Evolutionary conservation across 1,140 invertebrate genomes (phyloP).

Genomic region (Drosophila suzukii): DNA sequence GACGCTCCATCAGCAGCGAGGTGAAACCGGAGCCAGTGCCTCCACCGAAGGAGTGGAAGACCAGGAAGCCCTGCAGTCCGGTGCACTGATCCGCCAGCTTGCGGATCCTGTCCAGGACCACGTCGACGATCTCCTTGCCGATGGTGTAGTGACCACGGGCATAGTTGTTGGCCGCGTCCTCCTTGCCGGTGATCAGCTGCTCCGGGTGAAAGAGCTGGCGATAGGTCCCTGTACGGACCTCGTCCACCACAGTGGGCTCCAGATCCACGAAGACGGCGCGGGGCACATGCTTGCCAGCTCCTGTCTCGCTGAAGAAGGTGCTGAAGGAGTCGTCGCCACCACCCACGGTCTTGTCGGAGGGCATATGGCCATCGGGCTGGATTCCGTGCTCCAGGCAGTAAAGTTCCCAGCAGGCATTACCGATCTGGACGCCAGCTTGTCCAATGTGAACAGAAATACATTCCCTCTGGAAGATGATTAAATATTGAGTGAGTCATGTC

Average conservation of each 20-base stretch:
- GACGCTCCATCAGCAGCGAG: constrained; percentile 93
- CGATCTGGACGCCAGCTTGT: constrained; percentile 91
- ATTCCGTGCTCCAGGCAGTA: constrained; percentile 91
- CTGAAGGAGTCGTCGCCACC: constrained; percentile 92
- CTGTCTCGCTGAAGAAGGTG: constrained; percentile 95
- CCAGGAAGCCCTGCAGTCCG: constrained; percentile 94
- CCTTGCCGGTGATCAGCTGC: constrained; percentile 93
- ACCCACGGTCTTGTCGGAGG: constrained; percentile 89
- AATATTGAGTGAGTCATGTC: neutral
- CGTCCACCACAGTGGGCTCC: constrained; percentile 95
- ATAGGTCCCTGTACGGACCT: constrained; percentile 93
- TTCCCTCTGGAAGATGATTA: constrained; percentile 84
- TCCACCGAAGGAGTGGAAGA: constrained; percentile 95
- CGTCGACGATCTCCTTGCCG: constrained; percentile 94
- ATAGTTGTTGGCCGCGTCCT: constrained; percentile 96
- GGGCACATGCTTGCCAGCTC: constrained; percentile 94
- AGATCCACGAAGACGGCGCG: constrained; percentile 94
- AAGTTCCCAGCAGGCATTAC: constrained; percentile 89
- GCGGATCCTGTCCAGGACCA: constrained; percentile 91
- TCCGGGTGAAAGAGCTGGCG: constrained; percentile 94
- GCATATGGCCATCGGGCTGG: constrained; percentile 89
- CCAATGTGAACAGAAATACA: constrained; percentile 89
- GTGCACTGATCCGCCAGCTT: constrained; percentile 95
- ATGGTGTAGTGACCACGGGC: constrained; percentile 96
- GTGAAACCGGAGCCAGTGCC: constrained; percentile 95